These are phyloP conservation scores for Acleris sparsana DNA, from an alignment of 2,888 invertebrate species.

Conservation along the genomic window DNA sequence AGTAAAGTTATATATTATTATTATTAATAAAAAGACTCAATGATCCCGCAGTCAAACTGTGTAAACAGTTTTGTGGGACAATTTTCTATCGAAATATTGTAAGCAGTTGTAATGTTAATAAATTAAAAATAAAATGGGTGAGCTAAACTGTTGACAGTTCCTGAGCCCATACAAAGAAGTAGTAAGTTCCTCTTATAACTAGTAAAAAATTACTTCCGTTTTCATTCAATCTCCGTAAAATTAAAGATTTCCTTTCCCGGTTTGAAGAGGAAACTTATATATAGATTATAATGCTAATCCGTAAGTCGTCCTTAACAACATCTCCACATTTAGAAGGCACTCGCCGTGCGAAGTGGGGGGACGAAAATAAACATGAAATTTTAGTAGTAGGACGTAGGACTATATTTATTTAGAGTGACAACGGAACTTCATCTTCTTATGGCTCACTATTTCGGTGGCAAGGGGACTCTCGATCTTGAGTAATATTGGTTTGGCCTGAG, in stretches of 20 bases:
- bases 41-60: too few species aligned
- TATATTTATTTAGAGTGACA: conserved; percentile 77
- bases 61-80: too few species aligned
- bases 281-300: conserved; percentile 41
- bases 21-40: too few species aligned
- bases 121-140: too few species aligned
- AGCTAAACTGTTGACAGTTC: too few species aligned
- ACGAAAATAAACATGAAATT: conserved; percentile 77
- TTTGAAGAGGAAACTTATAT: conserved; percentile 7
- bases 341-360: conserved; percentile 52
- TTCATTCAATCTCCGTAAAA: background rate
- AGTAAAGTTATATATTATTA: too few species aligned
- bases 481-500: background rate
- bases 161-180: background rate
- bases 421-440: conserved; percentile 66
- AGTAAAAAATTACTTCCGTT: background rate
- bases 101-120: too few species aligned
- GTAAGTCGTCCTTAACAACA: conserved; percentile 49
- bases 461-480: conserved; percentile 24
- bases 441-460: conserved; percentile 57
- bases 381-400: conserved; percentile 56
- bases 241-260: conserved; percentile 8
- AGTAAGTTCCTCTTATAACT: background rate
- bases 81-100: too few species aligned
- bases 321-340: conserved; percentile 59